Conservation (phyloP, 2,797 vertebrate species). For the Jordanella pulchra region DNA sequence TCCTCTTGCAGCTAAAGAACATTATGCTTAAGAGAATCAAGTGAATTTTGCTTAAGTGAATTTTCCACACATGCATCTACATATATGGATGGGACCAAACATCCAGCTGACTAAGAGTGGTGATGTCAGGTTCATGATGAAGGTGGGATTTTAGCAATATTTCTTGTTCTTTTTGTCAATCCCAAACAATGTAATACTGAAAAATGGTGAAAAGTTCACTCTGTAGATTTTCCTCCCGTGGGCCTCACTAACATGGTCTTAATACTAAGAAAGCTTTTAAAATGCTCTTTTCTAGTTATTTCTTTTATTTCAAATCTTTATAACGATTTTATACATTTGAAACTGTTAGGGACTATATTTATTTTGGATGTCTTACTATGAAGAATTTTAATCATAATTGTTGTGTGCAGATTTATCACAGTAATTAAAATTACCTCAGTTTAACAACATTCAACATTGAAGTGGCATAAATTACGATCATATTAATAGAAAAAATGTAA, state of each 20-base stretch:
- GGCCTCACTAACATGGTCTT: not conserved
- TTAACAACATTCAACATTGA: not conserved
- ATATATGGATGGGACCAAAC: not conserved
- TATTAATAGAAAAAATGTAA: too few species aligned
- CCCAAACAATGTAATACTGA: not conserved
- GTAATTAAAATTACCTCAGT: not conserved
- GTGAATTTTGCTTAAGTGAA: too few species aligned
- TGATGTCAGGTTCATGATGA: not conserved
- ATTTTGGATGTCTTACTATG: not conserved
- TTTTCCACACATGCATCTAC: not conserved
- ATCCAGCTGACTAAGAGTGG: not conserved
- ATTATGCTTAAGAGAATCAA: slow-evolving; percentile 19
- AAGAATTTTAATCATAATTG: not conserved
- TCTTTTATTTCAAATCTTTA: too few species aligned
- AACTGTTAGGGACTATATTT: not conserved
- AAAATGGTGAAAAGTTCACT: not conserved
- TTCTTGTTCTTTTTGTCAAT: not conserved
- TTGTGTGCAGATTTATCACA: not conserved
- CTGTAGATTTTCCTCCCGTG: not conserved
- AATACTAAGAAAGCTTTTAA: not conserved
- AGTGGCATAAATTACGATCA: too few species aligned
- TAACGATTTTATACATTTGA: not conserved
- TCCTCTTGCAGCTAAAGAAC: not conserved
- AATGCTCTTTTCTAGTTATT: not conserved
- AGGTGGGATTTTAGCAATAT: not conserved